These are phyloP conservation scores for Solen grandis DNA, from an alignment of 1,140 invertebrate genomes.

Conservation along the genomic window DNA sequence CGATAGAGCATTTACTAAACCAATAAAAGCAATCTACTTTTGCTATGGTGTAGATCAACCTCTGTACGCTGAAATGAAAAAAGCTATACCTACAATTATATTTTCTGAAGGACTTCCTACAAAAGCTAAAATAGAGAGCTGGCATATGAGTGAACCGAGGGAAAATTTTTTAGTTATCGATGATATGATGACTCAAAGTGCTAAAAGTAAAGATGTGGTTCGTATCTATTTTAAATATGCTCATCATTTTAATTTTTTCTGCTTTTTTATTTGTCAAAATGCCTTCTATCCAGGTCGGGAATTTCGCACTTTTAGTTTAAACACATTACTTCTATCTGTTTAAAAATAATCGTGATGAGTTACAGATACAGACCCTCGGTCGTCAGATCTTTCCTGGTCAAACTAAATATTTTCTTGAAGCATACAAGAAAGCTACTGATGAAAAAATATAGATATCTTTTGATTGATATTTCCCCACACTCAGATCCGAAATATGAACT, in stretches of 20 bases:
- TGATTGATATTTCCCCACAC: not conserved
- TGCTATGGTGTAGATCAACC: conserved; percentile 41
- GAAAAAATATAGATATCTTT: not conserved
- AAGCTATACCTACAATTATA: conserved; percentile 1
- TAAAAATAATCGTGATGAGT: too few relatives aligned
- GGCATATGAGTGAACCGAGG: conserved; percentile 24
- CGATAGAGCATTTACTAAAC: conserved; percentile 26
- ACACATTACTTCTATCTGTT: too few relatives aligned
- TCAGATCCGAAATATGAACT: not conserved
- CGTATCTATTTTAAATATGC: too few relatives aligned
- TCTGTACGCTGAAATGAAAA: conserved; percentile 21
- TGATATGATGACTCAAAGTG: conserved; percentile 23
- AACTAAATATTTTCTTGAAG: not conserved
- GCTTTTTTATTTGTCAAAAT: conserved; percentile 32
- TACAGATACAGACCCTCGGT: not conserved
- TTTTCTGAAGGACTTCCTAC: conserved; percentile 37
- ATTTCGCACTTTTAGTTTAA: conserved; percentile 38
- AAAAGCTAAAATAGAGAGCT: conserved; percentile 26
- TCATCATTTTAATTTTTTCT: conserved; percentile 12
- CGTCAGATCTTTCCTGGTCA: not conserved
- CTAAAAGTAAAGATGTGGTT: conserved; percentile 10
- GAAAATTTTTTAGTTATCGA: conserved; percentile 36
- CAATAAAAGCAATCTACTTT: conserved; percentile 35
- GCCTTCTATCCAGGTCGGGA: conserved; percentile 35
- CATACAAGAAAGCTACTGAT: not conserved